Evolutionary conservation across 23 tunicate genomes (phyloP).

Genomic region (Clavelina lepadiformis): DNA sequence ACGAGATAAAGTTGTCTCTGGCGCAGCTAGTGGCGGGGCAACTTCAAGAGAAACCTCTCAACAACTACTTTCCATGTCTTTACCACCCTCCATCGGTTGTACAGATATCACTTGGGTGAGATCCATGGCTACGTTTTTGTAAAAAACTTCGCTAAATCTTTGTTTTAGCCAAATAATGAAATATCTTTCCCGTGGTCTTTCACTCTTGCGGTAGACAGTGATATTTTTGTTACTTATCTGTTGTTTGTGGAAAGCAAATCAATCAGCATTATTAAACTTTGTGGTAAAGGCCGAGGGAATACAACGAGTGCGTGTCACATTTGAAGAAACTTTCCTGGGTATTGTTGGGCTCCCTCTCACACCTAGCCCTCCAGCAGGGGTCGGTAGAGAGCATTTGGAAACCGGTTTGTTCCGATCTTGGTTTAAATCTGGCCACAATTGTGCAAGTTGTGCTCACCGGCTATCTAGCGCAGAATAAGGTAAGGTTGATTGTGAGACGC

Average conservation of each 20-base stretch:
- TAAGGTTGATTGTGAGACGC: not conserved
- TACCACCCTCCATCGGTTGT: conserved; percentile 24
- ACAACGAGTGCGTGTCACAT: conserved; percentile 53
- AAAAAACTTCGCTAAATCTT: too few relatives aligned
- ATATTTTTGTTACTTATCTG: too few relatives aligned
- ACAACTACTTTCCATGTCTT: conserved; percentile 38
- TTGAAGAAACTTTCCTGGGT: conserved; percentile 66
- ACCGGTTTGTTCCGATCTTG: conserved; percentile 44
- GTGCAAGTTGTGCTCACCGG: conserved; percentile 76
- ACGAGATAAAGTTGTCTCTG: conserved; percentile 48
- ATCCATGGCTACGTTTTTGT: too few relatives aligned
- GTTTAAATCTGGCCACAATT: conserved; percentile 34
- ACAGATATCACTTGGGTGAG: too few relatives aligned
- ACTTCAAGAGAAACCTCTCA: conserved; percentile 25
- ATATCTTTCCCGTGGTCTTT: too few relatives aligned
- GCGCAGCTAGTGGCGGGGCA: conserved; percentile 59
- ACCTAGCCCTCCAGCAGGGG: conserved; percentile 29
- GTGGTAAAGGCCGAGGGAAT: conserved; percentile 70
- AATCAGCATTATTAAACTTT: too few relatives aligned
- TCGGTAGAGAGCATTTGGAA: conserved; percentile 24
- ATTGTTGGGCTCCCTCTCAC: conserved; percentile 60
- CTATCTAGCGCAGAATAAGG: conserved; percentile 34
- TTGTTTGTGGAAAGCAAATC: too few relatives aligned
- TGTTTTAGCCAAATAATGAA: too few relatives aligned
- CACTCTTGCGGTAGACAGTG: too few relatives aligned